Conservation (phyloP, 2,888 invertebrate genomes). For the Drosophila infuscata region DNA sequence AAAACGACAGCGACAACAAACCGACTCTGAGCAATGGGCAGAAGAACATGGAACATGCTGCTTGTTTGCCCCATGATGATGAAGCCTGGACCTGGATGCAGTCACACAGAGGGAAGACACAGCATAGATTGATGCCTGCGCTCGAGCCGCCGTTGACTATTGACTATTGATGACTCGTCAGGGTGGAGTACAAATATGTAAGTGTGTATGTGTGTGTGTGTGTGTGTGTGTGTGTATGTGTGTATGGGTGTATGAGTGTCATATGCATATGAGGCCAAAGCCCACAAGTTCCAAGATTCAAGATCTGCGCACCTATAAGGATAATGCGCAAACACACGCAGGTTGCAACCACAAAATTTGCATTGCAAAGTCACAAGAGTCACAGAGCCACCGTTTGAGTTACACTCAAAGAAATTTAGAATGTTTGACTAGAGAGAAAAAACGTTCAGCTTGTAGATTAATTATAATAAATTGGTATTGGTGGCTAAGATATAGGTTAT, state of each 20-base stretch:
- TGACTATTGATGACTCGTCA: slow-evolving; percentile 73
- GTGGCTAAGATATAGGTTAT: neutral
- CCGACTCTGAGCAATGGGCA: slow-evolving; percentile 31
- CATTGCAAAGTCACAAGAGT: slow-evolving; percentile 64
- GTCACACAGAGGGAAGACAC: slow-evolving; percentile 10
- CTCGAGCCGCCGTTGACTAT: slow-evolving; percentile 61
- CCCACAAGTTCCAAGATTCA: slow-evolving; percentile 46
- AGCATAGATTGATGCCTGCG: slow-evolving; percentile 60
- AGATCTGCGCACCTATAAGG: slow-evolving; percentile 71
- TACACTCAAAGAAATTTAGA: slow-evolving; percentile 9
- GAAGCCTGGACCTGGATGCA: slow-evolving; percentile 25
- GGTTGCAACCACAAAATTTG: slow-evolving; percentile 71
- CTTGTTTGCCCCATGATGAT: slow-evolving; percentile 38
- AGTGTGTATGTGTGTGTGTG: slow-evolving; percentile 7
- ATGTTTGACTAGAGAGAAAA: neutral
- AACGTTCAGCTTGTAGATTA: neutral
- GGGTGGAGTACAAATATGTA: slow-evolving; percentile 18
- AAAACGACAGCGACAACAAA: slow-evolving; percentile 36
- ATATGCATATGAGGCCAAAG: slow-evolving; percentile 60
- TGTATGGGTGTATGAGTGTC: slow-evolving; percentile 35
- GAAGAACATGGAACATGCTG: slow-evolving; percentile 45
- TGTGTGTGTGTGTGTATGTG: neutral
- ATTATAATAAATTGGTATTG: neutral
- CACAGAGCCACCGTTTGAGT: slow-evolving; percentile 24
- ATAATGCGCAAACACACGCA: slow-evolving; percentile 74